phyloP scores from a whole-genome alignment of 2,888 invertebrate species.

The Aquatica leii region DNA sequence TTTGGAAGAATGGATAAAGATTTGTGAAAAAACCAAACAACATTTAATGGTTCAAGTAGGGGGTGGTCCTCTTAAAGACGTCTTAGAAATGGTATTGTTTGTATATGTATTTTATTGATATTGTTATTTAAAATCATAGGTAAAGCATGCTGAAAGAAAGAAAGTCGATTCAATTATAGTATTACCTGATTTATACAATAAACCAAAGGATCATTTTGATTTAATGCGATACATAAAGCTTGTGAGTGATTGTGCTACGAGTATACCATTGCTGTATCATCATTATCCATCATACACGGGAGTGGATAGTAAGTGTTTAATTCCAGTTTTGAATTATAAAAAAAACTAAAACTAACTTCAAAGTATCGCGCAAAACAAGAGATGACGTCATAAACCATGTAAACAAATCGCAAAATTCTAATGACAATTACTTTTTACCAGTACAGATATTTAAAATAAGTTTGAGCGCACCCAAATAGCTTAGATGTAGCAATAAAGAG shows the following conservation, averaged over 20 bases:
- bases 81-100: constrained; percentile 46
- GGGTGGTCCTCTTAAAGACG: constrained; percentile 49
- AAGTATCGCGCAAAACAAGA: too few relatives aligned
- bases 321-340: neutral
- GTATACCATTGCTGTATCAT: constrained; percentile 79
- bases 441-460: too few relatives aligned
- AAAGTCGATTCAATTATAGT: constrained; percentile 73
- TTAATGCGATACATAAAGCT: constrained; percentile 70
- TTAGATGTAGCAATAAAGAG: too few relatives aligned
- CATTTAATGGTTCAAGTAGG: constrained; percentile 51
- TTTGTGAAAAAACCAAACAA: constrained; percentile 43
- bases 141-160: constrained; percentile 68
- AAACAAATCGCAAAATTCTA: too few relatives aligned
- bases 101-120: neutral
- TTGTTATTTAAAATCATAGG: constrained; percentile 58
- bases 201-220: constrained; percentile 67
- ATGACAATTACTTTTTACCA: too few relatives aligned
- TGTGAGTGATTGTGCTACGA: constrained; percentile 73
- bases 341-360: too few relatives aligned
- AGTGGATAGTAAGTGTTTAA: constrained; percentile 69
- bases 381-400: too few relatives aligned
- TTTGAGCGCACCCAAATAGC: too few relatives aligned
- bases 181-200: constrained; percentile 78
- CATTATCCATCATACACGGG: constrained; percentile 76
- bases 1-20: constrained; percentile 46